Percentiles rank a stretch among this genome's conserved stretches.
Evolutionary conservation across 2,797 vertebrate species (phyloP).

Genomic region (Fringilla coelebs): DNA sequence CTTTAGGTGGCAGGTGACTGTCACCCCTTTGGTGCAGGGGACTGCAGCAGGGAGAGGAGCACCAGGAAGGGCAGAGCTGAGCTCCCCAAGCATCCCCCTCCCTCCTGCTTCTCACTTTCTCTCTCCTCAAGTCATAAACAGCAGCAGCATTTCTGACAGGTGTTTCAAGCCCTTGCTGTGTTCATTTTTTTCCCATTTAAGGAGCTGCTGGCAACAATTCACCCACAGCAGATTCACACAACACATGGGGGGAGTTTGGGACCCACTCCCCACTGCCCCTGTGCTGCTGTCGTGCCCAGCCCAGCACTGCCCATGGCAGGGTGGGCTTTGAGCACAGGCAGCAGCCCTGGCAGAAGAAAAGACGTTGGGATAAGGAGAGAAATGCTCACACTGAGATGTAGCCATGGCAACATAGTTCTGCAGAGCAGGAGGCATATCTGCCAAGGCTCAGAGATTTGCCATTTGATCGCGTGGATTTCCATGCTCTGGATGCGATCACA

Average conservation of each 20-base stretch:
- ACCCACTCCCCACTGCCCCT: not conserved
- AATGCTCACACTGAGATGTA: slow-evolving; percentile 48
- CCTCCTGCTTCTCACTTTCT: not conserved
- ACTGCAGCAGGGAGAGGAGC: not conserved
- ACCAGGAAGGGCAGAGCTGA: not conserved
- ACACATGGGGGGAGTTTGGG: not conserved
- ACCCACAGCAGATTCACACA: not conserved
- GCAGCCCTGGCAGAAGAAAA: slow-evolving; percentile 34
- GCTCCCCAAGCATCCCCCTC: not conserved
- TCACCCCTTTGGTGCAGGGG: not conserved
- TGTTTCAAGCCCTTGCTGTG: slow-evolving; percentile 3
- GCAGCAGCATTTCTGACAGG: not conserved
- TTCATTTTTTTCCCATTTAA: not conserved
- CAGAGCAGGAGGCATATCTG: slow-evolving; percentile 58
- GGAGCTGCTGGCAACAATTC: not conserved
- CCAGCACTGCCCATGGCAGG: not conserved
- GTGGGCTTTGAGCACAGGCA: slow-evolving; percentile 17
- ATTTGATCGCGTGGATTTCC: slow-evolving; percentile 46
- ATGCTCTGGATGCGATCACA: slow-evolving; percentile 64
- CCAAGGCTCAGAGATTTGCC: slow-evolving; percentile 62
- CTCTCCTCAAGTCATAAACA: not conserved
- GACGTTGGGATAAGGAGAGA: slow-evolving; percentile 25
- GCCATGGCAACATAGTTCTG: slow-evolving; percentile 69
- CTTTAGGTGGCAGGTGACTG: slow-evolving; percentile 17
- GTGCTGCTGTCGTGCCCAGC: not conserved